These are phyloP conservation scores for Cephus spinipes DNA, from an alignment of 2,888 invertebrate genomes.

Conservation along the genomic window DNA sequence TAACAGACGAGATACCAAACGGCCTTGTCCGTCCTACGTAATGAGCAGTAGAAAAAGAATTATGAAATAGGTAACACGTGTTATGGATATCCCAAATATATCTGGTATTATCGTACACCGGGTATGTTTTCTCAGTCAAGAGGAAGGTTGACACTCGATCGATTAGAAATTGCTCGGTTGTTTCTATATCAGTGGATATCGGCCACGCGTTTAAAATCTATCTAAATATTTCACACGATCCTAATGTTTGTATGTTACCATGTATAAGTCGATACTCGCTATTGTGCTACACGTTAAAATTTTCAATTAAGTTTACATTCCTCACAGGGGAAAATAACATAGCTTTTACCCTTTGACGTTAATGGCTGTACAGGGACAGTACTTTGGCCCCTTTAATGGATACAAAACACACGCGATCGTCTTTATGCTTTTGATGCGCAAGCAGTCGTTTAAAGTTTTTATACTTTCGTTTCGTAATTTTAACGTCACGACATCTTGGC, in stretches of 20 bases:
- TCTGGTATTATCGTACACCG: background rate
- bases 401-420: background rate
- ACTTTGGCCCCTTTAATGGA: background rate
- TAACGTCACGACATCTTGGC: background rate
- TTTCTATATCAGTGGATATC: background rate
- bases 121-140: background rate
- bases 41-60: background rate
- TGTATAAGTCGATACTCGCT: background rate
- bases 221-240: background rate
- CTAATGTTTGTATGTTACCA: background rate
- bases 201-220: background rate
- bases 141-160: background rate
- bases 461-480: background rate
- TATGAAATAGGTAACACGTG: background rate
- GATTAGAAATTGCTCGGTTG: background rate
- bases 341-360: background rate
- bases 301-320: background rate
- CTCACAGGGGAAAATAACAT: background rate
- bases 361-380: background rate
- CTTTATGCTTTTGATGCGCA: background rate
- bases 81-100: background rate
- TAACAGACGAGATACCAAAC: conserved; percentile 25
- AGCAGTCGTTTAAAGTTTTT: background rate
- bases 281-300: background rate
- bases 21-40: conserved; percentile 1